Evolutionary conservation across 2,797 vertebrate species (phyloP).

Genomic region (Anisognathus igniventris): DNA sequence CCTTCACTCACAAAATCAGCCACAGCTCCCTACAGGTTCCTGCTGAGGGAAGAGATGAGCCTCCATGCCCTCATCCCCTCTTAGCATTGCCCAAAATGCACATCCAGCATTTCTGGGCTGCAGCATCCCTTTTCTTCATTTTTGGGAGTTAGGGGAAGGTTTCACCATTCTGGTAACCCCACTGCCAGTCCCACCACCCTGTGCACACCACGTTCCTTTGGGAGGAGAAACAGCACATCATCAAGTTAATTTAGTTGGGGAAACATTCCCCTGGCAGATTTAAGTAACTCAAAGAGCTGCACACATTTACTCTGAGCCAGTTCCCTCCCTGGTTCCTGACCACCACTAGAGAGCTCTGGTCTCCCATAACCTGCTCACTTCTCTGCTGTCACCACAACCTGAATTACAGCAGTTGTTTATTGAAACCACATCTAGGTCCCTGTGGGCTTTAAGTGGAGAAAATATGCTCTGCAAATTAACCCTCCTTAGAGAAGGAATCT

Average conservation of each 20-base stretch:
- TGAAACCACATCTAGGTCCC: not conserved
- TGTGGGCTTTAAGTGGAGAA: not conserved
- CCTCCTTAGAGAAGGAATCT: not conserved
- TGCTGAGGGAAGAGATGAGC: not conserved
- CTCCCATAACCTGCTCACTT: not conserved
- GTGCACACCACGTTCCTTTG: not conserved
- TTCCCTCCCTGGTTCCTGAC: not conserved
- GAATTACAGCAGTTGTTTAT: not conserved
- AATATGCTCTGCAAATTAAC: not conserved
- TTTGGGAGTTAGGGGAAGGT: not conserved
- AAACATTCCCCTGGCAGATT: not conserved
- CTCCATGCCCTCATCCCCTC: not conserved
- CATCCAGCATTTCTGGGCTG: not conserved
- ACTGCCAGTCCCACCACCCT: not conserved
- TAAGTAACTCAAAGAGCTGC: not conserved
- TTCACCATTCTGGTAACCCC: not conserved
- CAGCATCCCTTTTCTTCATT: not conserved
- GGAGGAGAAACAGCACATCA: not conserved
- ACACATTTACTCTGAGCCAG: not conserved
- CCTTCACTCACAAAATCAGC: not conserved
- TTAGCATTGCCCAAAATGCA: not conserved
- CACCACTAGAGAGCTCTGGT: not conserved
- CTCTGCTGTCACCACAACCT: not conserved
- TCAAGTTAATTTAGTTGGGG: not conserved
- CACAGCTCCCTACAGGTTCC: not conserved